These are phyloP conservation scores for Drosophila takahashii DNA, from an alignment of 1,140 invertebrate species.

Conservation along the genomic window DNA sequence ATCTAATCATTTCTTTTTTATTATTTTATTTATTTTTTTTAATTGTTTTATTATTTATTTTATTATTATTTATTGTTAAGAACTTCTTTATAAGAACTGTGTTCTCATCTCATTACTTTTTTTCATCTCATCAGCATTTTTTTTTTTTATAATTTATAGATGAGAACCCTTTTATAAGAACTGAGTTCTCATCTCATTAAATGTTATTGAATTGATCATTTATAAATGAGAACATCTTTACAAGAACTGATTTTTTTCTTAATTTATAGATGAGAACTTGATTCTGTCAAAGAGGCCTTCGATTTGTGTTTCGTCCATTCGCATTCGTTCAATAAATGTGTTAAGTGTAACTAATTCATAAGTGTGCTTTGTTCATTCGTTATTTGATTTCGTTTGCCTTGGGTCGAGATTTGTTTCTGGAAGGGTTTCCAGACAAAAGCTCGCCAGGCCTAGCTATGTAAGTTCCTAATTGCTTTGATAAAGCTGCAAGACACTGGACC, in stretches of 20 bases:
- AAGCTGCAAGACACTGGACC: conserved; percentile 25
- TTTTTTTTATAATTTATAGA: too few relatives aligned
- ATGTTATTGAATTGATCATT: too few relatives aligned
- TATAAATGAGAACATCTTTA: neutral
- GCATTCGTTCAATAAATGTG: conserved; percentile 31
- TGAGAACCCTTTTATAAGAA: too few relatives aligned
- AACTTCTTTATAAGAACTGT: too few relatives aligned
- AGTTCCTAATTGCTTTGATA: conserved; percentile 1
- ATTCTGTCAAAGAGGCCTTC: neutral
- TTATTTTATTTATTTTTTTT: too few relatives aligned
- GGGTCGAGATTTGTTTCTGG: conserved; percentile 7
- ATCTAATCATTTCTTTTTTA: neutral
- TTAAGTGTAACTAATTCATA: conserved; percentile 24
- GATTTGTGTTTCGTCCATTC: conserved; percentile 35
- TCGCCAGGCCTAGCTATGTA: conserved; percentile 23
- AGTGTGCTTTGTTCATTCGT: conserved; percentile 46
- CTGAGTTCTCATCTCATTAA: too few relatives aligned
- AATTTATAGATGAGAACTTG: neutral
- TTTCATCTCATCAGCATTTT: too few relatives aligned
- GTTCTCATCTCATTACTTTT: too few relatives aligned
- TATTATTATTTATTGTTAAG: too few relatives aligned
- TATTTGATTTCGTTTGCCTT: conserved; percentile 17
- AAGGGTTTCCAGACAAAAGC: conserved; percentile 2
- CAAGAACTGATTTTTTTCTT: too few relatives aligned
- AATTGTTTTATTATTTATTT: too few relatives aligned